Base-by-base conservation (phyloP, 2,888 invertebrate genomes). In the Serrognathus titanus region DNA sequence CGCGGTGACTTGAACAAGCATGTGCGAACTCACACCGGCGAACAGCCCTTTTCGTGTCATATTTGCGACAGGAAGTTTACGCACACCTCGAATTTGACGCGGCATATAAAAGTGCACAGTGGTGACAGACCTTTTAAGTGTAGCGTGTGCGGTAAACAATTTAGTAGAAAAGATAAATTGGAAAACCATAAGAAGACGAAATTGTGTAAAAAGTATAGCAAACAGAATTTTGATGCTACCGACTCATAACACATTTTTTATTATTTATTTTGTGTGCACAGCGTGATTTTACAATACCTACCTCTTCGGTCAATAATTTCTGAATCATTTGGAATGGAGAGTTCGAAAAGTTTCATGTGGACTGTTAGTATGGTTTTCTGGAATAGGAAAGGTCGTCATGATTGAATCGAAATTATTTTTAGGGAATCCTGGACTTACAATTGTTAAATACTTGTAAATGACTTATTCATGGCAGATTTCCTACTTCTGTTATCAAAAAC, bases 61-160 rank as follows among this genome's bases (percentile, higher is more conserved):
- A 62, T 68, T 31, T 77, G 77, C 57, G 59, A 67, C 3, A 69
- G 69, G 53, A 71, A 66, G 55, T 77, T 77, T 61, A 70, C 74
- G 1, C 73, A 76, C 53, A 75, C 88, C 58, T 89, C 88, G 60
- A 90, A 89, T 43, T 77, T 91, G 65, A 88, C 89, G 69, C 81
- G 90, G 48, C 91, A 92, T 77, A 84, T 88, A 70, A 78, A 89
- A 53, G 85, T 89, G 1, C 91, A 92, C 73, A 87, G 87, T 16
- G 89, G 89, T 10, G 87, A 88, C 68, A 81, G 87, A 16, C 90
- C 90, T 2, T 91, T 88, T 55, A 60, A 63, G 13, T 77, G 77
- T 56, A 66, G 69, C 35, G 63, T 61, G 46, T 77, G 77, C 60
- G 66, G 70, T 41, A 76, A 71, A 59, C 67, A 60, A 48, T 77